Base-by-base conservation (phyloP, 2,888 invertebrate genomes). In the Drosophila gaucha region DNA sequence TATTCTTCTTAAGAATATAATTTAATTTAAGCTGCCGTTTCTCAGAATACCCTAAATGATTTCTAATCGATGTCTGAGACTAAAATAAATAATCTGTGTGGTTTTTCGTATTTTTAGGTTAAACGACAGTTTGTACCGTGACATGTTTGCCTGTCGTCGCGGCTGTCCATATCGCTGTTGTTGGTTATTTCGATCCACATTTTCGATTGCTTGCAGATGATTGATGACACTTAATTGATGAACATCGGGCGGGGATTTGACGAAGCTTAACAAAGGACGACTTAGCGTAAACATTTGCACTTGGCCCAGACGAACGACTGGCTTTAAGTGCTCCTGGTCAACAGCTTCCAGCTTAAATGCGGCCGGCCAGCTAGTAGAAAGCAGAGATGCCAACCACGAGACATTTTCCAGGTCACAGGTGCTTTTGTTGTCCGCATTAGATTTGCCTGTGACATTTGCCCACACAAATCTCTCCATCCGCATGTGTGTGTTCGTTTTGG, bases 171-270 rank as follows among this genome's bases (percentile, higher is more conserved):
- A 49, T 74, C 64, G 54, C 58, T 57, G 67, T 58, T 74, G 70
- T 67, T 69, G 54, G 60, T 76, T 72, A 75, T 80, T 78, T 70
- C 62, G 78, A 77, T 67, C 60, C 63, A 33, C 64, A 80, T 67
- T 68, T 69, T 49, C 22, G 58, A 58, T 51, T 67, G 59, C 67
- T 77, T 73, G 57, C 57, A 52, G 74, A 89, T 89, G 89, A 89
- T 89, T 90, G 89, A 89, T 89, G 89, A 80, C 85, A 87, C 75
- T 84, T 89, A 90, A 89, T 90, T 90, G 89, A 88, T 64, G 86
- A 74, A 71, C 78, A 73, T 58, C 55, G 60, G 39, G 31, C 16
- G 20, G 30, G 28, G 46, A 10, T 22, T n/a, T 39, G 49, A 14
- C 31, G 51, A 38, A 38, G 41, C 54, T 50, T 18, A 57, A 46